Conservation (phyloP, 2,888 invertebrate genomes). For the Noctua janthe region DNA sequence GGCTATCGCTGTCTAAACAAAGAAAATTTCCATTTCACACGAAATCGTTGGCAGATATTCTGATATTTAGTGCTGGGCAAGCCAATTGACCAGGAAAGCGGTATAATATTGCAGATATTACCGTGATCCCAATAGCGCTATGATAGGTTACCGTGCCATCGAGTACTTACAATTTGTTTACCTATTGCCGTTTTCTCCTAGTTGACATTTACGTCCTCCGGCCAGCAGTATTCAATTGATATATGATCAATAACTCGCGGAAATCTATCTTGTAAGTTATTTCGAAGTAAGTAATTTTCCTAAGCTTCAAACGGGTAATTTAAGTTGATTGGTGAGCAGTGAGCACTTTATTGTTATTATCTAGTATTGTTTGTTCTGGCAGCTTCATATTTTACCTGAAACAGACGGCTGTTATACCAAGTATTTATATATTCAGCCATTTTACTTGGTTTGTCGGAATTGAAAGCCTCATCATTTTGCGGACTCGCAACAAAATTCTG, state of each 20-base stretch:
- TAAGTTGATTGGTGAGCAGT: constrained; percentile 25
- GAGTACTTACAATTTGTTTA: constrained; percentile 55
- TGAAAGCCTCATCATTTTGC: constrained; percentile 9
- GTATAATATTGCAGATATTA: constrained; percentile 41
- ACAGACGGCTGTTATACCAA: not conserved
- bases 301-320: constrained; percentile 33
- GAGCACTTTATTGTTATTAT: constrained; percentile 28
- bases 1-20: constrained; percentile 24
- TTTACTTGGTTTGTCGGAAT: not conserved
- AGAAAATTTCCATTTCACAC: constrained; percentile 25
- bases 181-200: constrained; percentile 56
- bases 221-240: constrained; percentile 52
- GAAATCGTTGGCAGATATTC: constrained; percentile 17
- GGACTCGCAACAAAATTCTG: not conserved
- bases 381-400: constrained; percentile 20
- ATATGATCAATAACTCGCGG: constrained; percentile 53
- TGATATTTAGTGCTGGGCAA: constrained; percentile 32
- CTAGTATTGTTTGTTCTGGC: constrained; percentile 15
- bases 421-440: constrained; percentile 28
- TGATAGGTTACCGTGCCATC: constrained; percentile 53
- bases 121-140: constrained; percentile 42
- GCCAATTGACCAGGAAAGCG: constrained; percentile 37
- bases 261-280: constrained; percentile 37
- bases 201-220: constrained; percentile 60
- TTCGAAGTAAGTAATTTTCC: constrained; percentile 32